phyloP scores from a whole-genome alignment of 2,888 invertebrate species.

The Phlogophora meticulosa region DNA sequence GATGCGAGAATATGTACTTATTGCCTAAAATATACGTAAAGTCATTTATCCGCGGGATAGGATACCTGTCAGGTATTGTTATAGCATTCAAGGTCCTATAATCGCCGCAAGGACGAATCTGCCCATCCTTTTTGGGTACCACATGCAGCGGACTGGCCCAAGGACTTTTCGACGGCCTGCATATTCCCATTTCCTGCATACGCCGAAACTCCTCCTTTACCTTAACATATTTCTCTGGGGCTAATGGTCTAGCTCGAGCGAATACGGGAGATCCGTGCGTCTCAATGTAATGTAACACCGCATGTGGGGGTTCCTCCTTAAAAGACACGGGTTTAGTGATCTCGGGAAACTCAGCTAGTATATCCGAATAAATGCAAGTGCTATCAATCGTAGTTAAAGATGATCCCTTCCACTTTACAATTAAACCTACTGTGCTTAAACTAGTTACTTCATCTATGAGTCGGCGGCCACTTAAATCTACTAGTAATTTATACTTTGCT shows the following conservation, averaged over 20 bases:
- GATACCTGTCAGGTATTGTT: no score
- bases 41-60: no score
- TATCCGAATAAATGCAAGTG: no score
- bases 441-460: background rate
- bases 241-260: background rate
- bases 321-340: background rate
- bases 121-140: background rate
- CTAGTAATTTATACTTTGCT: background rate
- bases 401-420: no score
- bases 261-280: background rate
- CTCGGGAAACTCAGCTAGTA: no score
- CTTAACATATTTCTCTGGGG: background rate
- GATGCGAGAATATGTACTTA: no score
- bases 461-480: background rate
- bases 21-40: no score
- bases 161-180: background rate
- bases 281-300: background rate
- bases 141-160: constrained; percentile 1
- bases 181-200: background rate
- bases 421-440: no score
- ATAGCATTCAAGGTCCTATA: no score
- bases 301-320: no score
- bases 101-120: no score
- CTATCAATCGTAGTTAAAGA: no score
- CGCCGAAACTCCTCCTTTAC: background rate